Conservation (phyloP, 2,888 invertebrate genomes). For the Acanthosepion esculentum region DNA sequence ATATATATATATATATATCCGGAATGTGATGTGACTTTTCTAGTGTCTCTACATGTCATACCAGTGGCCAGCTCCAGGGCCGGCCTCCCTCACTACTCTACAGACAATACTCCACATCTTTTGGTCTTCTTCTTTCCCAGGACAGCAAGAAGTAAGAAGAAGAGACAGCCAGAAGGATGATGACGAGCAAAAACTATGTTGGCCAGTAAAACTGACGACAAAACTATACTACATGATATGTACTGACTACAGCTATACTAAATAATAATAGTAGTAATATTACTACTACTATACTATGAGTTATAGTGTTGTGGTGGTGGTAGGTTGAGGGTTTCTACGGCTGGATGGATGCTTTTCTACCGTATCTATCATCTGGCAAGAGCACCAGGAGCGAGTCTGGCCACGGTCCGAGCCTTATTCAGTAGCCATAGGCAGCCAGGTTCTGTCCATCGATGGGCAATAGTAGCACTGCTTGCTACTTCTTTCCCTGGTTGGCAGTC, state of each 20-base stretch:
- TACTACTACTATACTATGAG: not conserved
- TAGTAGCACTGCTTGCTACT: constrained; percentile 49
- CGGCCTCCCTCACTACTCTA: constrained; percentile 4
- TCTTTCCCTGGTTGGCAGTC: constrained; percentile 57
- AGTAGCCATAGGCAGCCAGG: constrained; percentile 38
- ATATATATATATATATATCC: constrained; percentile 42
- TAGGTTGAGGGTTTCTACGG: not conserved
- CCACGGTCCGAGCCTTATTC: constrained; percentile 41
- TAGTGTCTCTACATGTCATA: constrained; percentile 16
- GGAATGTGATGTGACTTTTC: not conserved
- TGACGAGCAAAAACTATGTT: constrained; percentile 33
- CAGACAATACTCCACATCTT: not conserved
- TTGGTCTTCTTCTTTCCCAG: not conserved
- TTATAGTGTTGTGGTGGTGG: not conserved
- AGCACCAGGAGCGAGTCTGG: constrained; percentile 42
- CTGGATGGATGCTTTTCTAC: constrained; percentile 37
- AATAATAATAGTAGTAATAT: not conserved
- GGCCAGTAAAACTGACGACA: constrained; percentile 4
- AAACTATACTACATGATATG: constrained; percentile 34
- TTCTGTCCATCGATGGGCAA: constrained; percentile 37
- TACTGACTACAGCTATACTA: constrained; percentile 14
- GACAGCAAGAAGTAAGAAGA: not conserved
- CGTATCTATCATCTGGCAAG: not conserved
- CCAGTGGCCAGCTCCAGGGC: constrained; percentile 6
- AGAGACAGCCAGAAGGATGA: constrained; percentile 25